Percentiles rank a stretch among this genome's conserved stretches.
Conservation (phyloP, 1,140 invertebrate genomes). For the Hylyphantes graminicola region DNA sequence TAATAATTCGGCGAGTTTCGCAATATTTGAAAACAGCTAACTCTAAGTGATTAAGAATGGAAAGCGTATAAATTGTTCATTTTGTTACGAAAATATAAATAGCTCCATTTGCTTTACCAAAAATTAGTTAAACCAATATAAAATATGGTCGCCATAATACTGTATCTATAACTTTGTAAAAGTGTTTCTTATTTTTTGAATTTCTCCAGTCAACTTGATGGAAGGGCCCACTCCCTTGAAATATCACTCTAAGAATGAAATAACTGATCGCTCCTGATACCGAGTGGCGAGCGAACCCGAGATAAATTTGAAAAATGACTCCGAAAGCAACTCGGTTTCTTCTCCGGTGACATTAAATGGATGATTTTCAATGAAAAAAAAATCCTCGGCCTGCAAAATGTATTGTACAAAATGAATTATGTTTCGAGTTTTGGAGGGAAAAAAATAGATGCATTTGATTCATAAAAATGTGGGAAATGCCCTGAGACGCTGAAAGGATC, state of each 20-base stretch:
- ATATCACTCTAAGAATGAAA: slow-evolving; percentile 40
- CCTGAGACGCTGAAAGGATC: neutral
- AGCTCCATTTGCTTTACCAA: too few relatives aligned
- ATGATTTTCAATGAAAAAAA: slow-evolving; percentile 53
- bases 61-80: too few relatives aligned
- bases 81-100: too few relatives aligned
- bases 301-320: slow-evolving; percentile 58
- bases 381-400: slow-evolving; percentile 19
- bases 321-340: slow-evolving; percentile 48
- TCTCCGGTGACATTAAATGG: slow-evolving; percentile 46
- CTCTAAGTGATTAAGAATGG: too few relatives aligned
- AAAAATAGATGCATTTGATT: slow-evolving; percentile 1
- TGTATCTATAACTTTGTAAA: neutral
- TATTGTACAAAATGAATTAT: slow-evolving; percentile 55
- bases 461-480: slow-evolving; percentile 2
- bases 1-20: too few relatives aligned
- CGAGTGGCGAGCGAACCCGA: slow-evolving; percentile 32
- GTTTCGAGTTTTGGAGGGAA: slow-evolving; percentile 39
- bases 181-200: neutral
- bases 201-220: neutral
- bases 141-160: too few relatives aligned
- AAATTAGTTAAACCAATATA: too few relatives aligned
- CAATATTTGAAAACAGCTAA: too few relatives aligned
- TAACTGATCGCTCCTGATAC: slow-evolving; percentile 47
- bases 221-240: slow-evolving; percentile 28